Evolutionary conservation across 2,797 vertebrate genomes (phyloP), one percentile per base, ranked within the genome.

Genomic region (Eutrigla gurnardus): DNA sequence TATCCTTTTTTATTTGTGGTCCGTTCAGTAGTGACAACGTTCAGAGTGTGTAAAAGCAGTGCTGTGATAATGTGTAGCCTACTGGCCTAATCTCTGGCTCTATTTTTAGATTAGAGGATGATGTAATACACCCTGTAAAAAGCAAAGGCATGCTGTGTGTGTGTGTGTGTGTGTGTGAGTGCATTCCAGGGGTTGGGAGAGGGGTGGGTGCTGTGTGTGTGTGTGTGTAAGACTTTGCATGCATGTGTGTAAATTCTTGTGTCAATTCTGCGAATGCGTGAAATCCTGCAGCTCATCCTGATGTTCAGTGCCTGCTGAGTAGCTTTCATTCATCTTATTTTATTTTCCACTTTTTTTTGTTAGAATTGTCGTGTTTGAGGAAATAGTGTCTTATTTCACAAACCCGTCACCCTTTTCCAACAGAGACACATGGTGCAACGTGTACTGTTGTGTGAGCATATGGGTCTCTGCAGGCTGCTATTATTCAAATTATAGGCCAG

Each of bases 41-140:
- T 52, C 39, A 65, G 47, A 46, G 4, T 3, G 17, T 7, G 43
- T 46, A 7, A 47, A 63, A 80, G 57, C 42, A 6, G 3, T 47
- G 60, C 47, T 59, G 58, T 72, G 46, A 47, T 25, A 80, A 78
- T 37, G n/a, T 81, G 77, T 73, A 75, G 79, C 85, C 81, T 8
- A 71, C 57, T 90, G 83, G 79, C 78, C 77, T 89, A 84, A 91
- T 91, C 83, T 76, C 55, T 55, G 52, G 54, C 14, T 85, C 85
- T 92, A 85, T 89, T 90, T 92, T 89, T 90, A 91, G 81, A 81
- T 70, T 6, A 54, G 64, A 75, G 67, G 55, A 77, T 90, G 81
- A 93, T 77, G 80, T 87, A 83, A 89, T 88, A 13, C 77, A 52
- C 33, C 52, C 63, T 67, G 47, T 74, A 62, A 67, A 77, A 78